Percentiles rank a stretch among this genome's conserved stretches.
Evolutionary conservation across 2,113 vertebrate genomes (phyloP).

Genomic region (Hydropotes inermis): DNA sequence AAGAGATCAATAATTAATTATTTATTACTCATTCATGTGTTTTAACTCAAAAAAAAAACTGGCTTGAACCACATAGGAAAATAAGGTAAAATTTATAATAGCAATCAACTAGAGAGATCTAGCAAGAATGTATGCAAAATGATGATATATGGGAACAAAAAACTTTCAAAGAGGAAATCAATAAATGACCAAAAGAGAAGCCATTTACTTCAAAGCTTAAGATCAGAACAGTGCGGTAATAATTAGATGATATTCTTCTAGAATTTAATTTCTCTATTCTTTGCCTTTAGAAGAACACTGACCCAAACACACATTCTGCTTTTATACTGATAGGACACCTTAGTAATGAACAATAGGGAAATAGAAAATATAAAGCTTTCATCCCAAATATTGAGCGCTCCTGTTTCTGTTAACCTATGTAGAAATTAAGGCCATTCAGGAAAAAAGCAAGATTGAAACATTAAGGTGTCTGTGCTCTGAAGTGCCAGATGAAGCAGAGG

Average conservation of each 20-base stretch:
- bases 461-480: neutral
- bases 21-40: conserved; percentile 46
- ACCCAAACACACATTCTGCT: neutral
- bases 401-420: neutral
- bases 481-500: neutral
- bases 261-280: neutral
- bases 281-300: neutral
- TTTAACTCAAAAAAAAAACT: conserved; percentile 51
- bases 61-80: neutral
- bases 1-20: conserved; percentile 61
- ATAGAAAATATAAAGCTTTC: neutral
- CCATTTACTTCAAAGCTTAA: neutral
- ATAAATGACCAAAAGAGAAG: conserved; percentile 21
- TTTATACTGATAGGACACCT: neutral
- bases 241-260: conserved; percentile 5
- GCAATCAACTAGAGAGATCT: conserved; percentile 3
- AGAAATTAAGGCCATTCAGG: neutral
- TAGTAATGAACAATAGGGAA: neutral
- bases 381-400: neutral
- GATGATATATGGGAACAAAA: neutral
- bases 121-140: conserved; percentile 49
- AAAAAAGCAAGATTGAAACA: conserved; percentile 24
- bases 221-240: neutral
- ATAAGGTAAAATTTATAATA: conserved; percentile 45
- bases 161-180: neutral